Percentiles rank a stretch among this genome's conserved stretches.
phyloP scores from a whole-genome alignment of 2,888 invertebrate species.

The Ormyrus pomaceus region DNA sequence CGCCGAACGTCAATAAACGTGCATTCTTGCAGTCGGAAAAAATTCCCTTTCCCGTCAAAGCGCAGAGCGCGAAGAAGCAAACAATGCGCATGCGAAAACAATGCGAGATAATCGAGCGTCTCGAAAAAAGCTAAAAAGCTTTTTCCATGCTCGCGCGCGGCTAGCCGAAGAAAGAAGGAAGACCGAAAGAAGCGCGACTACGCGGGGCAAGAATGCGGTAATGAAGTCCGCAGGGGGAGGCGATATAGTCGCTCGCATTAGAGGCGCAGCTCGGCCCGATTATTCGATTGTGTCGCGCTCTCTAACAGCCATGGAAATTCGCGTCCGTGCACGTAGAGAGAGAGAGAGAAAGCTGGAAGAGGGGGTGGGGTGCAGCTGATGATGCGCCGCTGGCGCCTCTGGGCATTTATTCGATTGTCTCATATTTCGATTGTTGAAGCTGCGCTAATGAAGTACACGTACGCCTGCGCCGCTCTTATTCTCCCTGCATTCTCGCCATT shows the following conservation, averaged over 20 bases:
- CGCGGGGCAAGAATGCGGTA: constrained; percentile 46
- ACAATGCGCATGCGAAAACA: too few relatives aligned
- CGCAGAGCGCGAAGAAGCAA: too few relatives aligned
- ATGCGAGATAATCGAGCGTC: too few relatives aligned
- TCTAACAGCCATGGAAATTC: constrained; percentile 13
- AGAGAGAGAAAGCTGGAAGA: background rate
- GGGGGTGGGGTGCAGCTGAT: background rate
- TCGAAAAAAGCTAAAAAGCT: background rate
- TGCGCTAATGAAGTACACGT: constrained; percentile 49
- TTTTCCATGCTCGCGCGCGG: background rate
- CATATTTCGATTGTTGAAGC: constrained; percentile 54
- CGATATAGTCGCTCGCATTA: background rate
- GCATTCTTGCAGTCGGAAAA: too few relatives aligned
- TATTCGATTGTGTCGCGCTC: constrained; percentile 34
- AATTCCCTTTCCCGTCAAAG: too few relatives aligned
- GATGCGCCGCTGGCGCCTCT: constrained; percentile 6
- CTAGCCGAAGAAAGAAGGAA: background rate
- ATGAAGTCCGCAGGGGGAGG: constrained; percentile 33
- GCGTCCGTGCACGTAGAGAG: background rate
- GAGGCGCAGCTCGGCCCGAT: constrained; percentile 14
- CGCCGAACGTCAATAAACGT: too few relatives aligned
- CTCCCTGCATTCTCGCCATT: background rate
- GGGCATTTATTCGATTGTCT: constrained; percentile 49
- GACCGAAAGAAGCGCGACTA: constrained; percentile 22
- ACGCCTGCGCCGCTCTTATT: background rate